Evolutionary conservation across 2,888 invertebrate genomes (phyloP).

Genomic region (Alloscopus bannaensis): DNA sequence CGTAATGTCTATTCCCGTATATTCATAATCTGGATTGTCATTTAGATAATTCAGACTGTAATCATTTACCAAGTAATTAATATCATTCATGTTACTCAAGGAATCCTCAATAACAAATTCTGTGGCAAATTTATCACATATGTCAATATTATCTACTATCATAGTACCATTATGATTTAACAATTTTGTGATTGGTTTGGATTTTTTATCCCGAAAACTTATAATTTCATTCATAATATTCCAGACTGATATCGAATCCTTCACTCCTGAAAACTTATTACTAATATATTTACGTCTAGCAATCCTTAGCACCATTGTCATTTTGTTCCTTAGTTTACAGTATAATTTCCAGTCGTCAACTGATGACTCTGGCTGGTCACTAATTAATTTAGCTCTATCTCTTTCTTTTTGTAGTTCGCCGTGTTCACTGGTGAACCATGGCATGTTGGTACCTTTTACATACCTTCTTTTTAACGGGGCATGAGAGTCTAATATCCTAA

Average conservation of each 20-base stretch:
- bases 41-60: not conserved
- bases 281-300: not conserved
- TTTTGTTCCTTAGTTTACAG: not conserved
- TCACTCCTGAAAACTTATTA: not conserved
- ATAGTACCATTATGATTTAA: not conserved
- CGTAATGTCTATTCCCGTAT: not conserved
- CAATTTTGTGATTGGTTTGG: not conserved
- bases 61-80: not conserved
- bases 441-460: conserved; percentile 28
- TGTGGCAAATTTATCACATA: not conserved
- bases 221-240: conserved; percentile 2
- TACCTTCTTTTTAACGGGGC: conserved; percentile 16
- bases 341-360: not conserved
- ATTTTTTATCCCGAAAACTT: not conserved
- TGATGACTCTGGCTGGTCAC: not conserved
- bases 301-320: conserved; percentile 7
- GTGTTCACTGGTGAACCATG: conserved; percentile 18
- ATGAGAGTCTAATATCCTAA: not conserved
- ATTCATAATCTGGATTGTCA: not conserved
- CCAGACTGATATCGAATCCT: not conserved
- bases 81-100: not conserved
- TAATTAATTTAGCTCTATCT: not conserved
- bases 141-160: not conserved
- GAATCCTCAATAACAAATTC: not conserved
- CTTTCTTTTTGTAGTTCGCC: not conserved